Base-by-base conservation (phyloP, 2,888 invertebrate genomes). In the Temnothorax rugatulus region DNA sequence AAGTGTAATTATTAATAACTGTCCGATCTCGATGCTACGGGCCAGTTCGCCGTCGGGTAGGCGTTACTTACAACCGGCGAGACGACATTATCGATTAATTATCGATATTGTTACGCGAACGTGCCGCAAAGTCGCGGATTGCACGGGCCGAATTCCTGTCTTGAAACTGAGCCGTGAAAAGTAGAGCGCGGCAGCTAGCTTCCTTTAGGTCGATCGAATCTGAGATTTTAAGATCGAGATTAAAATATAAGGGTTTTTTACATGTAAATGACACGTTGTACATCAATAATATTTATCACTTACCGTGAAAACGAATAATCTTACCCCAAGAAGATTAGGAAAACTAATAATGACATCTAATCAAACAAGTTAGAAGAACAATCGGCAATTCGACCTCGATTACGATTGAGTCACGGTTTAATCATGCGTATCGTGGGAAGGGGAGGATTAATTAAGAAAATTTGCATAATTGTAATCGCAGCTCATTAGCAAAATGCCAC, bases 401-500 rank as follows among this genome's bases (percentile, higher is more conserved):
- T 59, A 44, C 57, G 34, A 71, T 34, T 79, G 59, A 50, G 73
- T 71, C 57, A 79, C n/a, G 21, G 15, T 38, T 73, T 47, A 25
- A 79, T 71, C 38, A 47, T 57, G 79, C 66, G 47, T 4, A 83
- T 74, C 76, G 86, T 57, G 59, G 83, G n/a, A 15, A n/a, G 21
- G 59, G 83, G n/a, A 21, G 21, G 21, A 66, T 66, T 90, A 89
- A 90, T 90, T 90, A 89, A 90, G 85, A 89, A 86, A 86, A 90
- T 90, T 90, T 88, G 89, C 90, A 90, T 90, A 86, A 88, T 83
- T 84, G 88, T 85, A 89, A 90, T 86, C 84, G 88, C 63, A 71
- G 81, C 87, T 90, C 84, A 86, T 86, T 90, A 89, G 71, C 83
- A 71, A 87, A 88, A 84, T 69, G 84, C 73, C 86, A 74, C 76